Percentiles rank a stretch among this genome's conserved stretches.
phyloP scores from a whole-genome alignment of 2,888 invertebrate genomes.

The Meiosimyza decipiens region DNA sequence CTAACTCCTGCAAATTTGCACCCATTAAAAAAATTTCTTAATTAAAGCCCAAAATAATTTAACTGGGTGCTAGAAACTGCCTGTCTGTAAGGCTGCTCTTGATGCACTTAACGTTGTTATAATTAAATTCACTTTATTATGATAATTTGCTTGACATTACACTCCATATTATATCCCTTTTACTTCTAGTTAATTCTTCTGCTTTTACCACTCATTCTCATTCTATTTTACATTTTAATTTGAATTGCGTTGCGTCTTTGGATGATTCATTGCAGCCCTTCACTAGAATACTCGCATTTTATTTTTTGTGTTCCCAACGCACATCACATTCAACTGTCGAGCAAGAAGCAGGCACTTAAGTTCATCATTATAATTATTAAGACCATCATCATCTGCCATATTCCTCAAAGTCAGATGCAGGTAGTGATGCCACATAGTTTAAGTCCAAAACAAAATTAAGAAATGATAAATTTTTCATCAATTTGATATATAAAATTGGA shows the following conservation, averaged over 20 bases:
- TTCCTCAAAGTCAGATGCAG: too few species aligned
- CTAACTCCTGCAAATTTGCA: too few species aligned
- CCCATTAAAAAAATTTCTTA: too few species aligned
- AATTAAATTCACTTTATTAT: constrained; percentile 31
- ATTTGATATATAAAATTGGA: too few species aligned
- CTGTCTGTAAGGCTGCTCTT: too few species aligned
- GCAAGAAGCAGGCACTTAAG: constrained; percentile 10
- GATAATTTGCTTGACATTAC: constrained; percentile 18
- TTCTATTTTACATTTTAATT: not conserved
- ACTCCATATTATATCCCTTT: constrained; percentile 9
- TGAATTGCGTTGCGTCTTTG: constrained; percentile 3
- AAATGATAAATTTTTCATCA: too few species aligned
- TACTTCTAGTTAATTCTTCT: not conserved
- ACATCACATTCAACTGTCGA: not conserved
- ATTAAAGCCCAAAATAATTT: too few species aligned
- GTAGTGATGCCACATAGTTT: too few species aligned
- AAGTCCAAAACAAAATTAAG: not conserved
- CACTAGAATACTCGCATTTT: not conserved
- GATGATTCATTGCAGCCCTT: constrained; percentile 20
- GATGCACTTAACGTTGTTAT: constrained; percentile 4
- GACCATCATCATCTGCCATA: too few species aligned
- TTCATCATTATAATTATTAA: constrained; percentile 7
- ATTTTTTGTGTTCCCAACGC: not conserved
- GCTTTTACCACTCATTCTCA: not conserved
- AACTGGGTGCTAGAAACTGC: too few species aligned